Conservation (phyloP, 1,140 invertebrate species). For the Achatina immaculata region DNA sequence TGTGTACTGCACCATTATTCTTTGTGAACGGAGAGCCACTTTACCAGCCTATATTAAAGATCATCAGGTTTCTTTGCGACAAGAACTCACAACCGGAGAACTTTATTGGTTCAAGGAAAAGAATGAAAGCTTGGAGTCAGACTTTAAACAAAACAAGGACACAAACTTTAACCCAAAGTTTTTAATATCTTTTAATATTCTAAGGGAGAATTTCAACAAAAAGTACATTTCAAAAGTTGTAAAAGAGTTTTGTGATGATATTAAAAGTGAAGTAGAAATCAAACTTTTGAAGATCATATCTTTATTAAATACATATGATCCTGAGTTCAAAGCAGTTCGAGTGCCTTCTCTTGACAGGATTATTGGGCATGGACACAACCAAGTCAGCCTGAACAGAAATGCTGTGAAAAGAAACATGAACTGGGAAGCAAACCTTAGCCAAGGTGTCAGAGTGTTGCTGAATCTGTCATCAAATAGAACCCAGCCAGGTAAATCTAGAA, state of each 20-base stretch:
- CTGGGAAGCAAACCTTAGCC: slow-evolving; percentile 49
- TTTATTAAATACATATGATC: slow-evolving; percentile 50
- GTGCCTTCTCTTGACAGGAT: slow-evolving; percentile 46
- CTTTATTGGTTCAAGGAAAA: slow-evolving; percentile 47
- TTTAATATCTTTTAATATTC: slow-evolving; percentile 55
- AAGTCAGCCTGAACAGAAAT: background rate
- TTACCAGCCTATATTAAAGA: slow-evolving; percentile 9
- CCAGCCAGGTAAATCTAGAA: slow-evolving; percentile 21
- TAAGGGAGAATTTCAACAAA: slow-evolving; percentile 50
- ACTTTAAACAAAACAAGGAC: slow-evolving; percentile 38
- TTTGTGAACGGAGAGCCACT: slow-evolving; percentile 8
- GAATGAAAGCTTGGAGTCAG: slow-evolving; percentile 39
- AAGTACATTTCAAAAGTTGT: slow-evolving; percentile 47
- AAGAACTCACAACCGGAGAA: slow-evolving; percentile 41
- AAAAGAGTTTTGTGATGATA: slow-evolving; percentile 38
- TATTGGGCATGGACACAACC: slow-evolving; percentile 13
- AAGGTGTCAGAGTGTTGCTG: slow-evolving; percentile 41
- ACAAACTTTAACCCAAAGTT: slow-evolving; percentile 44
- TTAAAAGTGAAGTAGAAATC: slow-evolving; percentile 40
- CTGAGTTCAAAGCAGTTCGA: slow-evolving; percentile 40
- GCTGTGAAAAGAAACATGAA: slow-evolving; percentile 14
- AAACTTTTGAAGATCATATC: slow-evolving; percentile 48
- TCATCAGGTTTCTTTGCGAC: background rate
- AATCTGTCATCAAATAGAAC: slow-evolving; percentile 40
- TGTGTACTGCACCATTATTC: slow-evolving; percentile 25